A percentile compares a stretch with the other conserved stretches of the same genome.
Evolutionary conservation across 2,888 invertebrate species (phyloP).

Genomic region (Drosophila paramelanica): DNA sequence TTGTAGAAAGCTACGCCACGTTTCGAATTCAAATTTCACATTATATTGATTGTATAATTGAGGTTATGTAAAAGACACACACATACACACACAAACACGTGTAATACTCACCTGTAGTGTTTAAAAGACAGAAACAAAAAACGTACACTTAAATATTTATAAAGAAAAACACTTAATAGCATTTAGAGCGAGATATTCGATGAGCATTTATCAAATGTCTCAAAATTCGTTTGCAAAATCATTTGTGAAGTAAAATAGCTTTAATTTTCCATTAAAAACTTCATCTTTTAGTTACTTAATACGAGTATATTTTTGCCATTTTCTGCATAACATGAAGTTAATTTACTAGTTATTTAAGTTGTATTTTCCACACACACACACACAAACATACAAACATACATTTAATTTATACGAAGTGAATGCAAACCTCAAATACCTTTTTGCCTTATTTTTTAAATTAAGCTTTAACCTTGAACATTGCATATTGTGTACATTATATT

Average conservation of each 20-base stretch:
- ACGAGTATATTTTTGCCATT: constrained; percentile 69
- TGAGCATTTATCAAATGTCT: constrained; percentile 62
- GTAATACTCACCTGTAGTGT: constrained; percentile 44
- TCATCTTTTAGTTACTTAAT: constrained; percentile 57
- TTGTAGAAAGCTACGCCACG: constrained; percentile 38
- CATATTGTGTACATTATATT: constrained; percentile 42
- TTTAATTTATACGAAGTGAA: constrained; percentile 56
- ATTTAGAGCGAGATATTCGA: constrained; percentile 20
- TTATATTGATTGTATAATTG: constrained; percentile 64
- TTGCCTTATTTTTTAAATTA: constrained; percentile 74
- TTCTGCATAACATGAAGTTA: constrained; percentile 37
- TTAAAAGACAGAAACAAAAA: constrained; percentile 29
- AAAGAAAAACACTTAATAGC: constrained; percentile 37
- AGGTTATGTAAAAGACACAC: constrained; percentile 57
- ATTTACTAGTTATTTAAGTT: constrained; percentile 55
- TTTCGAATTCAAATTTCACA: constrained; percentile 56
- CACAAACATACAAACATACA: constrained; percentile 6
- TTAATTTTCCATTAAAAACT: constrained; percentile 82
- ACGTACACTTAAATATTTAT: constrained; percentile 33
- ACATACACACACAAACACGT: constrained; percentile 21
- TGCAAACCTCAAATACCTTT: constrained; percentile 66
- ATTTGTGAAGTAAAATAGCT: constrained; percentile 75
- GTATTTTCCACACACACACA: constrained; percentile 25
- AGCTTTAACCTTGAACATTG: constrained; percentile 58
- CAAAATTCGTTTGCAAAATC: constrained; percentile 35